These are phyloP conservation scores for Drosophila pseudoobscura DNA, from an alignment of 1,140 invertebrate species.

Conservation along the genomic window DNA sequence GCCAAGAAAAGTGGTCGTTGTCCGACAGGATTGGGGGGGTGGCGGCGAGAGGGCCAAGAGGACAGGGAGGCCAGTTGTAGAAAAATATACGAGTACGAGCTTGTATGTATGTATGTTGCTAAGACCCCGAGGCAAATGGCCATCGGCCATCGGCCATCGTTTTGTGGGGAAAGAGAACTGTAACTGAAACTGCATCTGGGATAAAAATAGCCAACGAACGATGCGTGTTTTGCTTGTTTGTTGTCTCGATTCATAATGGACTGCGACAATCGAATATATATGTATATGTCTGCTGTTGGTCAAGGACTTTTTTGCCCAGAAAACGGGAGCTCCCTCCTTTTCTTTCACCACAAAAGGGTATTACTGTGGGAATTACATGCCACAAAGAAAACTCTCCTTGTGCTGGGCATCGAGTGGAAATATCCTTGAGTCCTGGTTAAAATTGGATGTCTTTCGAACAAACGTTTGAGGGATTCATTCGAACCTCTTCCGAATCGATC, in stretches of 20 bases:
- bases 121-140: slow-evolving; percentile 28
- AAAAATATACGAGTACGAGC: slow-evolving; percentile 7
- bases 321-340: too few species aligned
- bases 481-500: too few species aligned
- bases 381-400: too few species aligned
- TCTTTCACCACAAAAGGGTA: too few species aligned
- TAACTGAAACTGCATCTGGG: slow-evolving; percentile 30
- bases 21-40: too few species aligned
- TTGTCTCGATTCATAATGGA: slow-evolving; percentile 35
- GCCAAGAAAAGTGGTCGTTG: not conserved
- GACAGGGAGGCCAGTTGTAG: slow-evolving; percentile 19
- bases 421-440: too few species aligned
- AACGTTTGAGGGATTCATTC: too few species aligned
- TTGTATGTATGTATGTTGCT: slow-evolving; percentile 5
- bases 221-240: slow-evolving; percentile 29
- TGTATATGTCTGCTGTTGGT: slow-evolving; percentile 19
- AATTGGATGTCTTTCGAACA: too few species aligned
- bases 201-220: slow-evolving; percentile 37
- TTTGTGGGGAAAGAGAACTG: not conserved
- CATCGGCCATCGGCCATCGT: slow-evolving; percentile 20
- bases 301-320: not conserved
- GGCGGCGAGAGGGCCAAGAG: not conserved
- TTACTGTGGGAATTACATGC: too few species aligned
- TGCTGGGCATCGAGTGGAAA: too few species aligned
- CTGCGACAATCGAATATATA: slow-evolving; percentile 26